Percentiles rank a stretch among this genome's conserved stretches.
phyloP scores from a whole-genome alignment of 2,888 invertebrate genomes.

The Halictus quadricinctus region DNA sequence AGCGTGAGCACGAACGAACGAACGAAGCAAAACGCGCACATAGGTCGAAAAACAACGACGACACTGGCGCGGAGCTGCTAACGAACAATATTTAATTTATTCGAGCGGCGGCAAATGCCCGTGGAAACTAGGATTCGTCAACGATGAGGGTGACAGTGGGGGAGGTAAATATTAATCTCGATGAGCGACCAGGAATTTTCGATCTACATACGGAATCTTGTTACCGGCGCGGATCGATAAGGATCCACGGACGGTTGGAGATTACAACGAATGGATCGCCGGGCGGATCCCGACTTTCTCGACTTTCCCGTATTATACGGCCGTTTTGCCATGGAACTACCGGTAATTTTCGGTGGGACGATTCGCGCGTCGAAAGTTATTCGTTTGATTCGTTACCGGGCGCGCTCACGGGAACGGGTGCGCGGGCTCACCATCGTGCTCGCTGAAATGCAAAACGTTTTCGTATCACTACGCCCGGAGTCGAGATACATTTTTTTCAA shows the following conservation, averaged over 20 bases:
- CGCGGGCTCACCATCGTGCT: slow-evolving; percentile 61
- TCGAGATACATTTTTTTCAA: slow-evolving; percentile 78
- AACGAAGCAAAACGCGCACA: background rate
- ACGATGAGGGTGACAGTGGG: background rate
- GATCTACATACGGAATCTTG: slow-evolving; percentile 30
- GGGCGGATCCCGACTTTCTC: background rate
- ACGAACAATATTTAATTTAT: slow-evolving; percentile 52
- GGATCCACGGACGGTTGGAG: slow-evolving; percentile 15
- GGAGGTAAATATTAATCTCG: slow-evolving; percentile 4
- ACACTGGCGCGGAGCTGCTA: background rate
- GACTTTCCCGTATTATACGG: slow-evolving; percentile 42
- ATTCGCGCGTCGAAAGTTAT: slow-evolving; percentile 71
- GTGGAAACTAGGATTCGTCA: background rate
- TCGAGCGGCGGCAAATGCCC: slow-evolving; percentile 12
- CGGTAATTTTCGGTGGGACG: slow-evolving; percentile 65
- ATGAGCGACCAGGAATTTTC: slow-evolving; percentile 10
- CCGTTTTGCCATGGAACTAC: slow-evolving; percentile 60
- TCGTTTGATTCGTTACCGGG: slow-evolving; percentile 70
- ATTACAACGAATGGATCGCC: slow-evolving; percentile 14
- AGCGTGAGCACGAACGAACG: background rate
- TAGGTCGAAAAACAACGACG: slow-evolving; percentile 29
- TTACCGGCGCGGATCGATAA: slow-evolving; percentile 33
- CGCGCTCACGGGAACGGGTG: slow-evolving; percentile 60
- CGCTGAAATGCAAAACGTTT: slow-evolving; percentile 77
- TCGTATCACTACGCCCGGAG: slow-evolving; percentile 74